phyloP scores from a whole-genome alignment of 2,797 vertebrate genomes.

The Falco peregrinus region DNA sequence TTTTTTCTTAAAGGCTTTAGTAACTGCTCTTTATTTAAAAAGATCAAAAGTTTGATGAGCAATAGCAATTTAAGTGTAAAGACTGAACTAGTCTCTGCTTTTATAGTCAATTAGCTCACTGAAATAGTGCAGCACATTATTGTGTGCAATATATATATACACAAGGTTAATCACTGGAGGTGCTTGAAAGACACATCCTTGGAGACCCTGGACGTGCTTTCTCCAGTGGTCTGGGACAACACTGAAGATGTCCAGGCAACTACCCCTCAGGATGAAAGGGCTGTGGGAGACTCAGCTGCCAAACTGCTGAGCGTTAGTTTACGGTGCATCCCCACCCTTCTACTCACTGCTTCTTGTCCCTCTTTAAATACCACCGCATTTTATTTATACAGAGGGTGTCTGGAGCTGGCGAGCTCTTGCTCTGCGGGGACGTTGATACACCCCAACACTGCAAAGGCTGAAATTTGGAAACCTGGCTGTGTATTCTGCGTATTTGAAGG shows the following conservation, averaged over 20 bases:
- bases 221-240: background rate
- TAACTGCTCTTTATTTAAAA: background rate
- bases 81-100: background rate
- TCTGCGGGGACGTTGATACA: rapidly evolving
- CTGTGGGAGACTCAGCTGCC: background rate
- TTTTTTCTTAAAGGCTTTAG: background rate
- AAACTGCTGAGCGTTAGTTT: background rate
- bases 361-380: rapidly evolving
- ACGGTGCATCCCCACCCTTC: background rate
- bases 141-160: background rate
- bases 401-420: background rate
- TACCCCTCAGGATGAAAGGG: background rate
- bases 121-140: background rate
- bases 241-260: background rate
- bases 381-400: background rate
- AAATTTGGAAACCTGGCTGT: background rate
- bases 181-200: background rate
- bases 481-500: background rate
- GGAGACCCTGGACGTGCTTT: background rate
- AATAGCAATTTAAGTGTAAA: background rate
- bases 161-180: background rate
- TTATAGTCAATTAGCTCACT: background rate
- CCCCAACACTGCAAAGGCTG: background rate
- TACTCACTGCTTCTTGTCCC: background rate
- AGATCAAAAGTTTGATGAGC: background rate